Base-by-base conservation (phyloP, 2,113 vertebrate genomes). In the Propithecus coquereli region DNA sequence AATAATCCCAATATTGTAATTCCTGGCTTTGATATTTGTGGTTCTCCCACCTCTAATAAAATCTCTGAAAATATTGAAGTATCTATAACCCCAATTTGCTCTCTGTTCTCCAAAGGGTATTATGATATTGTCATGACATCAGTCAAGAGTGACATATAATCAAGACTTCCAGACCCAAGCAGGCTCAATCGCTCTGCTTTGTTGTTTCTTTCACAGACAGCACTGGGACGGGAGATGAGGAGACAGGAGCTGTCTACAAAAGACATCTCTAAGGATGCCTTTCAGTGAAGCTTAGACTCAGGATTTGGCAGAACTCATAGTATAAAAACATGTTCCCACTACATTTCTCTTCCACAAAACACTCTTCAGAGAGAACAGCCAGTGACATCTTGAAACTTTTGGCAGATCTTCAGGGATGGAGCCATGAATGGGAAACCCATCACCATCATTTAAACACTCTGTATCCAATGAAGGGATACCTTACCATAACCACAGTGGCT, bases 1-100 rank as follows among this genome's bases (percentile, higher is more conserved):
- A 87, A 83, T 95, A 97, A 97, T 97, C 88, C 91, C 90, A 86
- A 90, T 47, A 40, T 94, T 96, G 59, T 90, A 88, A 86, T 97
- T 96, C 82, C 90, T 90, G 93, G 59, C 95, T 85, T 89, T 94
- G 91, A 34, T 68, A 9, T 81, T 8, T 68, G 8, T 20, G 20
- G 13, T 82, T 59, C 32, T 47, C 10, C n/a, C 14, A 16, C 17
- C 8, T 73, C 77, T 70, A 83, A 65, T 80, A 79, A 95, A 94
- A 90, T 91, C 94, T 94, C 85, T 89, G 86, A 77, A 88, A 93
- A 86, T 22, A 45, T n/a, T 93, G 40, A 85, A 59, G 87, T 81
- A 79, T 92, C 70, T 43, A 1, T 79, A 77, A 90, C 65, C 1
- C 0, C 22, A 76, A 87, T 84, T 91, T 95, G 59, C 83, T 89